phyloP scores from a whole-genome alignment of 2,113 vertebrate species.

The Odocoileus hemionus region DNA sequence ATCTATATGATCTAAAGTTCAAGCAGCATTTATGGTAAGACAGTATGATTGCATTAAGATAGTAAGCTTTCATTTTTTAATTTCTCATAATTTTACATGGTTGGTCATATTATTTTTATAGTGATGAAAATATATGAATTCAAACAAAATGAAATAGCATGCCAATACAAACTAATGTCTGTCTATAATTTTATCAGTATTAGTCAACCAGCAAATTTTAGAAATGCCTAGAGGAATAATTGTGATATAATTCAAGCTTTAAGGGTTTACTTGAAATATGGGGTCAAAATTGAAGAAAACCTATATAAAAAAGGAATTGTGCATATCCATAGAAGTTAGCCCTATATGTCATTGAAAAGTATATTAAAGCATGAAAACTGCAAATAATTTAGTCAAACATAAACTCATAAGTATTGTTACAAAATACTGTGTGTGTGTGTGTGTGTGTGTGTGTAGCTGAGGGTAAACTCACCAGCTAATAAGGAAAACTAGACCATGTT shows the following conservation, averaged over 20 bases:
- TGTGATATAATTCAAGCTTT: background rate
- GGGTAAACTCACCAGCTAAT: background rate
- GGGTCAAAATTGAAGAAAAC: background rate
- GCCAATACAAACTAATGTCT: background rate
- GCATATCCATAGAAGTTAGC: background rate
- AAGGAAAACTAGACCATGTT: background rate
- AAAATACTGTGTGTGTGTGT: background rate
- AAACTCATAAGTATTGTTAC: background rate
- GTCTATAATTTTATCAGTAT: background rate
- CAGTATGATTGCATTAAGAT: background rate
- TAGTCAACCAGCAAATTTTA: background rate
- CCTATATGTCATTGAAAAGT: background rate
- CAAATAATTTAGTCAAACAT: background rate
- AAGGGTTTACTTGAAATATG: background rate
- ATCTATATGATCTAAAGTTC: background rate
- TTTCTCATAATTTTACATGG: background rate
- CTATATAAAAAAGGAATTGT: background rate
- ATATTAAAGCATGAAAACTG: background rate
- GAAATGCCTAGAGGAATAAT: background rate
- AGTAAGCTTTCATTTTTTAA: background rate
- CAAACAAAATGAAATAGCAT: background rate
- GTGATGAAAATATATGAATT: background rate
- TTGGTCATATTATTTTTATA: background rate
- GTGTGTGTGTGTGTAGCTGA: background rate
- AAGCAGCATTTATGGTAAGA: background rate